A percentile compares a stretch with the other conserved stretches of the same genome.
Conservation (phyloP, 2,113 vertebrate species). For the Gobius niger region DNA sequence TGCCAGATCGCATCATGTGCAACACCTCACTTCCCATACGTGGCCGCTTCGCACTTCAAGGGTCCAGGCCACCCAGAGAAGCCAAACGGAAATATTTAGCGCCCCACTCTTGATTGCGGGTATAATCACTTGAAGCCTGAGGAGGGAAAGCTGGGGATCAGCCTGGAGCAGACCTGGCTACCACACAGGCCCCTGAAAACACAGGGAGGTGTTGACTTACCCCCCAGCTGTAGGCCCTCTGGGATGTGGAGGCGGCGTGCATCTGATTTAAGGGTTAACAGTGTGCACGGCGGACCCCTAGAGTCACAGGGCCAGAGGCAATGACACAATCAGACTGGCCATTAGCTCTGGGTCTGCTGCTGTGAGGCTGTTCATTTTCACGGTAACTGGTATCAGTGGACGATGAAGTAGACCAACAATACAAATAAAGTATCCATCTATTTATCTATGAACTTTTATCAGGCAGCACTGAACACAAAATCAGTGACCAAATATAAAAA, state of each 20-base stretch:
- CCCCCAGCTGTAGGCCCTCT: conserved; percentile 48
- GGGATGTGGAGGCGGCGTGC: conserved; percentile 37
- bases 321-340: conserved; percentile 61
- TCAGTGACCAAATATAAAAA: too few species aligned
- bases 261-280: conserved; percentile 53
- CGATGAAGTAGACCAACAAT: too few species aligned
- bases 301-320: conserved; percentile 48
- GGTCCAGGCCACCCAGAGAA: conserved; percentile 65
- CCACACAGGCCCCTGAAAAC: conserved; percentile 61
- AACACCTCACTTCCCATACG: conserved; percentile 20
- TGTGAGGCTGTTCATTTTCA: conserved; percentile 55
- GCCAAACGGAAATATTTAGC: conserved; percentile 63
- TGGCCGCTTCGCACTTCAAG: conserved; percentile 10
- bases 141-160: conserved; percentile 68
- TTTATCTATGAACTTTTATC: too few species aligned
- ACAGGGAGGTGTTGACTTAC: conserved; percentile 69
- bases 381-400: conserved; percentile 54
- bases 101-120: conserved; percentile 60
- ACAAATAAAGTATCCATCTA: too few species aligned
- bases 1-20: background rate
- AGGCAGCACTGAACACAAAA: too few species aligned
- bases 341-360: conserved; percentile 50
- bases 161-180: conserved; percentile 53
- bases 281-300: conserved; percentile 32
- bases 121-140: conserved; percentile 66